These are phyloP conservation scores for Hymenochirus boettgeri DNA, from an alignment of 2,113 vertebrate species.

Conservation along the genomic window DNA sequence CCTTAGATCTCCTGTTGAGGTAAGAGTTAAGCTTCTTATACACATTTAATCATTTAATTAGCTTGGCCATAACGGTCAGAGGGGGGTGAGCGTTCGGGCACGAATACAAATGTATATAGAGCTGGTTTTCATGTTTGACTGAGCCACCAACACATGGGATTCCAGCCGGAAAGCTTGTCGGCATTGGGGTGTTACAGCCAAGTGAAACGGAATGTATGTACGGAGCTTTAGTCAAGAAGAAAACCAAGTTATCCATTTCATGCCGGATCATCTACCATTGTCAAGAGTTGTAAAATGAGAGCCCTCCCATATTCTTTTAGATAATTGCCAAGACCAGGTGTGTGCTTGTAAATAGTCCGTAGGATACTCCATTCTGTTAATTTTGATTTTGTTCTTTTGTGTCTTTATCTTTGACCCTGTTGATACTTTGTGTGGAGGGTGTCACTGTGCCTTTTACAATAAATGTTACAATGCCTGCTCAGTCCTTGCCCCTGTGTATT, in stretches of 20 bases:
- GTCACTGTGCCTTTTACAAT: constrained; percentile 77
- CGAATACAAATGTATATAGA: too few relatives aligned
- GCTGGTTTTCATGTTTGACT: too few relatives aligned
- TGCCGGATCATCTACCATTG: background rate
- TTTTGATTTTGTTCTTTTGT: constrained; percentile 49
- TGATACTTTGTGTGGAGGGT: constrained; percentile 59
- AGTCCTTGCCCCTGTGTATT: constrained; percentile 23
- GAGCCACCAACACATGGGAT: too few relatives aligned
- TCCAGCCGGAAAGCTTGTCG: too few relatives aligned
- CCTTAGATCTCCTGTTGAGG: constrained; percentile 6
- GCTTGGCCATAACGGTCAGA: too few relatives aligned
- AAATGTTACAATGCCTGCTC: constrained; percentile 69
- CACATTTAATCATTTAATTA: too few relatives aligned
- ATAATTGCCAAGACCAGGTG: constrained; percentile 57
- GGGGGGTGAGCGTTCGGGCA: too few relatives aligned
- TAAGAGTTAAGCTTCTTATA: constrained; percentile 18
- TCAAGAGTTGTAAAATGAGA: constrained; percentile 3
- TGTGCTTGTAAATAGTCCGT: constrained; percentile 67
- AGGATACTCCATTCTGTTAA: constrained; percentile 48
- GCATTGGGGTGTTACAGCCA: too few relatives aligned
- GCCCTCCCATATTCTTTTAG: constrained; percentile 47
- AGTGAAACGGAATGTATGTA: too few relatives aligned
- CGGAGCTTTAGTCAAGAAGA: background rate
- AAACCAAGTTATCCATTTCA: background rate
- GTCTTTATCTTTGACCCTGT: constrained; percentile 61